These are phyloP conservation scores for Falco concolor DNA, from an alignment of 2,797 vertebrate genomes.

Conservation along the genomic window DNA sequence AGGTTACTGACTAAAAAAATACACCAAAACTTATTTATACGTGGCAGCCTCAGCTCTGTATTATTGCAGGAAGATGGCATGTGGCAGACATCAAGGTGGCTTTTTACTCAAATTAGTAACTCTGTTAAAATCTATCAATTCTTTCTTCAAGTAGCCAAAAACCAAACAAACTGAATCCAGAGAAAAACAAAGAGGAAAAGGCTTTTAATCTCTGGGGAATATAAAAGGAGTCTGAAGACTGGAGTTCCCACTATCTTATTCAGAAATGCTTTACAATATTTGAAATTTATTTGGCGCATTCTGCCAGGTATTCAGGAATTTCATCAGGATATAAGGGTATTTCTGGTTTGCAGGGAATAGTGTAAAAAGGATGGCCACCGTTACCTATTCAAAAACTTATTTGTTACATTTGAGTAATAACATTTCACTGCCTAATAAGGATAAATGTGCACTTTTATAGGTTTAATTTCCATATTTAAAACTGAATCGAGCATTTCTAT, in stretches of 20 bases:
- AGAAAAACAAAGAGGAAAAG: not conserved
- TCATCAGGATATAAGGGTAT: not conserved
- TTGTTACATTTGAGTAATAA: slow-evolving; percentile 50
- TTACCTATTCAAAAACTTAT: slow-evolving; percentile 27
- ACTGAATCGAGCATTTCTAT: not conserved
- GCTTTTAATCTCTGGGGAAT: not conserved
- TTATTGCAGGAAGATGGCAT: not conserved
- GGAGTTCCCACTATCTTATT: not conserved
- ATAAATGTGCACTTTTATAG: slow-evolving; percentile 46
- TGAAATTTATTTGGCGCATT: slow-evolving; percentile 16
- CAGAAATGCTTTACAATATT: slow-evolving; percentile 40
- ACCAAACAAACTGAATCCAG: not conserved
- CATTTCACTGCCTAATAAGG: slow-evolving; percentile 57
- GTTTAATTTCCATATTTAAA: slow-evolving; percentile 60
- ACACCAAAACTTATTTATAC: not conserved
- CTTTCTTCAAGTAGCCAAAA: not conserved
- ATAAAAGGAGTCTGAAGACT: not conserved
- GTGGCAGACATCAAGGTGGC: not conserved
- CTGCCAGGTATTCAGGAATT: not conserved
- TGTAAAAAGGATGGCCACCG: not conserved
- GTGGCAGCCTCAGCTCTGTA: not conserved
- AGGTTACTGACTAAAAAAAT: not conserved
- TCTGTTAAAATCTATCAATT: not conserved
- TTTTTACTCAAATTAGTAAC: not conserved
- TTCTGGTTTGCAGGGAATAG: slow-evolving; percentile 19